Conservation (phyloP, 2,888 invertebrate genomes). For the Chironomus tentans region DNA sequence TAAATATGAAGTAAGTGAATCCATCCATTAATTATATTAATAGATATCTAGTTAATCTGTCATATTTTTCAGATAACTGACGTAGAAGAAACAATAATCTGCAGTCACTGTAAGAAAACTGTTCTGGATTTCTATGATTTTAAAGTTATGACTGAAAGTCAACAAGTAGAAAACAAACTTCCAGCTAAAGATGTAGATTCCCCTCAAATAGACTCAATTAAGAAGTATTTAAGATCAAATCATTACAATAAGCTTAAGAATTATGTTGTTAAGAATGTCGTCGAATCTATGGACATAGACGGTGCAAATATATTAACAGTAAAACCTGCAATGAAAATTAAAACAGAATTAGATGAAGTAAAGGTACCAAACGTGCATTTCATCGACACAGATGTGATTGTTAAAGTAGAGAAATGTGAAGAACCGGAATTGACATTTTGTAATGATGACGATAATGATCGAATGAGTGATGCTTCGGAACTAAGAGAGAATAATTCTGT, state of each 20-base stretch:
- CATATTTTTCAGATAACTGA: neutral
- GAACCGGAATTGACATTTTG: neutral
- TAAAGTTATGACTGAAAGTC: neutral
- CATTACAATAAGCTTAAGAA: neutral
- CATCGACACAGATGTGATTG: neutral
- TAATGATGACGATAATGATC: neutral
- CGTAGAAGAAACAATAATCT: neutral
- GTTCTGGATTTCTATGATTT: neutral
- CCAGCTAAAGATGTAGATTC: neutral
- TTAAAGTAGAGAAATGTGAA: neutral
- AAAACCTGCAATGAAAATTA: neutral
- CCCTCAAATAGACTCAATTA: neutral
- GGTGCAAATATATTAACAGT: neutral
- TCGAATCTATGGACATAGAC: neutral
- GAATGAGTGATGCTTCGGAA: neutral
- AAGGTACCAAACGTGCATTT: neutral
- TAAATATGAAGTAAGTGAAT: neutral
- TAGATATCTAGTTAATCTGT: neutral
- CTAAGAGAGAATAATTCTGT: neutral
- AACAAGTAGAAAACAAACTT: neutral
- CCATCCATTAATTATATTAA: neutral
- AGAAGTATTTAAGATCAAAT: neutral
- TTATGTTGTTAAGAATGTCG: too few relatives aligned
- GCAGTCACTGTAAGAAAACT: neutral
- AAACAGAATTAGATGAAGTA: neutral